Evolutionary conservation across 30 jellyfish, hydroid and myxozoan genomes (phyloP).

Genomic region (Chironex yamaguchii): DNA sequence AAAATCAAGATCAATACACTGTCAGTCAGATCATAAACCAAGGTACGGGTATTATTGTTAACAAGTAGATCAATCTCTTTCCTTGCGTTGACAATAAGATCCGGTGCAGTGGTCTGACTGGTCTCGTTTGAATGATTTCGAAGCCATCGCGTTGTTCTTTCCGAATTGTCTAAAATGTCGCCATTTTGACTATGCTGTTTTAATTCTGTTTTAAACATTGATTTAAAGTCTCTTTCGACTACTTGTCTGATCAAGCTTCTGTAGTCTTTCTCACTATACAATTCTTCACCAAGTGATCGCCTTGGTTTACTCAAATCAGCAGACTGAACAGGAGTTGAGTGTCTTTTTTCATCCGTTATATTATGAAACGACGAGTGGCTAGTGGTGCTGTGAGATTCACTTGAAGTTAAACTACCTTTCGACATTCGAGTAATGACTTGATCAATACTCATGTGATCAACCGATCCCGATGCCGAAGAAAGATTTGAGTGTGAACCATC

Average conservation of each 20-base stretch:
- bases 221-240: constrained; percentile 67
- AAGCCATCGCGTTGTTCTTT: too few species aligned
- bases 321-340: too few species aligned
- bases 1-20: constrained; percentile 41
- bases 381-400: background rate
- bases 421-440: background rate
- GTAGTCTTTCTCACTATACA: background rate
- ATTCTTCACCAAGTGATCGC: background rate
- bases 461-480: background rate
- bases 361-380: background rate
- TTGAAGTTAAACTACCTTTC: background rate
- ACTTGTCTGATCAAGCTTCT: constrained; percentile 59
- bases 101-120: constrained; percentile 49
- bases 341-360: background rate
- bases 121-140: constrained; percentile 48
- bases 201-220: background rate
- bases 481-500: background rate
- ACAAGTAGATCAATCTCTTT: background rate
- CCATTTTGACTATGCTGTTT: background rate
- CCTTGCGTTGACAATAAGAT: constrained; percentile 34
- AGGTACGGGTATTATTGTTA: constrained; percentile 19
- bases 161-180: background rate
- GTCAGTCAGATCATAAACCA: constrained; percentile 39
- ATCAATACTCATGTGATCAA: too few species aligned
- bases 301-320: background rate